phyloP scores from a whole-genome alignment of 37 sponge, comb jelly and placozoan species.

The Beroe ovata region DNA sequence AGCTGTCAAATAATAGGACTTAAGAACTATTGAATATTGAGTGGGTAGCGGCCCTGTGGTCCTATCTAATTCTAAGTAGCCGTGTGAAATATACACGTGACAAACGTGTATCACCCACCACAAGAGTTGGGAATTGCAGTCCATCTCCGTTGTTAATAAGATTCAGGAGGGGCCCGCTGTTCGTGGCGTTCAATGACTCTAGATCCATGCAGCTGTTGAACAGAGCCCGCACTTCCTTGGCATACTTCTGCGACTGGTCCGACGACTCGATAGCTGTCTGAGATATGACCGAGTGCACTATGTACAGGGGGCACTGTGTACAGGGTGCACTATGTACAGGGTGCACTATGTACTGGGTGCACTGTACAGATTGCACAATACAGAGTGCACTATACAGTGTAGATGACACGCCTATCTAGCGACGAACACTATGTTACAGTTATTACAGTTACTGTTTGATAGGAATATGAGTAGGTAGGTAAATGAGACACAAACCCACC shows the following conservation, averaged over 20 bases:
- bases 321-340: too few relatives aligned
- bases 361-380: too few relatives aligned
- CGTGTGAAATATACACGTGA: too few relatives aligned
- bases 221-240: neutral
- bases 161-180: slow-evolving; percentile 38
- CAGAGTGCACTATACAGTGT: too few relatives aligned
- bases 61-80: too few relatives aligned
- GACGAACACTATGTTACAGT: neutral
- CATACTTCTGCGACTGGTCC: slow-evolving; percentile 15
- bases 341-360: too few relatives aligned
- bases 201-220: slow-evolving; percentile 60
- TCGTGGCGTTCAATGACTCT: neutral
- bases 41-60: too few relatives aligned
- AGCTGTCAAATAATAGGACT: too few relatives aligned
- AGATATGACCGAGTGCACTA: too few relatives aligned
- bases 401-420: neutral
- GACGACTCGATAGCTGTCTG: slow-evolving; percentile 29
- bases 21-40: too few relatives aligned
- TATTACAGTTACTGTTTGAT: neutral
- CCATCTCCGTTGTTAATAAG: slow-evolving; percentile 55
- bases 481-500: neutral
- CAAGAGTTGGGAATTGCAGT: slow-evolving; percentile 34
- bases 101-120: too few relatives aligned
- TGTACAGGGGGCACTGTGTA: too few relatives aligned
- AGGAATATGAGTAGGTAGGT: neutral